phyloP scores from a whole-genome alignment of 2,797 vertebrate genomes.

The Enteromius fasciolatus region DNA sequence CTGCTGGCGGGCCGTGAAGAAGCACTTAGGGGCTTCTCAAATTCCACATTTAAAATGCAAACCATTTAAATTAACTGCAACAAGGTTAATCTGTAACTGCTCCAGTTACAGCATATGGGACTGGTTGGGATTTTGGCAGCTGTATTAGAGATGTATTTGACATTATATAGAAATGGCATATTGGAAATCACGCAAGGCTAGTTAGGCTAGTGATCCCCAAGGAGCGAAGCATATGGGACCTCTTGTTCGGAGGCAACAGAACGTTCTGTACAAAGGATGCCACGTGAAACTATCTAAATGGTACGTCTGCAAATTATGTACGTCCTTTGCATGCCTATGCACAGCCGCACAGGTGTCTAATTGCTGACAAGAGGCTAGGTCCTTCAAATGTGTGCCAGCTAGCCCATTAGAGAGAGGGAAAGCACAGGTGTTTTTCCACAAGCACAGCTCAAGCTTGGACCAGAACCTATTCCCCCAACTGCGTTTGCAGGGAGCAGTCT shows the following conservation, averaged over 20 bases:
- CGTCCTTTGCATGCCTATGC: conserved; percentile 44
- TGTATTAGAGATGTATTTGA: conserved; percentile 5
- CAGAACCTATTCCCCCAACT: conserved; percentile 1
- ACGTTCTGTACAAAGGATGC: neutral
- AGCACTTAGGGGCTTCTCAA: conserved; percentile 37
- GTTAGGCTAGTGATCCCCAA: conserved; percentile 4
- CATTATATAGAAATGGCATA: conserved; percentile 18
- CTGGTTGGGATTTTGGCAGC: conserved; percentile 27
- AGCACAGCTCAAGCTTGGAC: conserved; percentile 46
- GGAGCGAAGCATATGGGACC: conserved; percentile 6
- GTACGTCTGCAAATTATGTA: conserved; percentile 31
- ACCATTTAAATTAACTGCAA: conserved; percentile 42
- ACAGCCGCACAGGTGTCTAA: conserved; percentile 60
- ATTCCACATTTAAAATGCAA: conserved; percentile 51
- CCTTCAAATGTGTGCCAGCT: conserved; percentile 48
- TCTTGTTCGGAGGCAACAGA: conserved; percentile 9
- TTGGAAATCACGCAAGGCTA: conserved; percentile 15
- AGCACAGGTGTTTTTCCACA: conserved; percentile 55
- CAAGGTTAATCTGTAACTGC: conserved; percentile 38
- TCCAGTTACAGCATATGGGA: conserved; percentile 22
- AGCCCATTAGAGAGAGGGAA: conserved; percentile 50
- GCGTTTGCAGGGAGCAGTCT: conserved; percentile 23
- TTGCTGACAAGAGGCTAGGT: conserved; percentile 58
- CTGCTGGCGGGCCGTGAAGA: conserved; percentile 28
- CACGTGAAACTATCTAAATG: conserved; percentile 22